Percentiles rank a stretch among this genome's conserved stretches.
phyloP scores from a whole-genome alignment of 2,888 invertebrate genomes.

The Syritta pipiens region DNA sequence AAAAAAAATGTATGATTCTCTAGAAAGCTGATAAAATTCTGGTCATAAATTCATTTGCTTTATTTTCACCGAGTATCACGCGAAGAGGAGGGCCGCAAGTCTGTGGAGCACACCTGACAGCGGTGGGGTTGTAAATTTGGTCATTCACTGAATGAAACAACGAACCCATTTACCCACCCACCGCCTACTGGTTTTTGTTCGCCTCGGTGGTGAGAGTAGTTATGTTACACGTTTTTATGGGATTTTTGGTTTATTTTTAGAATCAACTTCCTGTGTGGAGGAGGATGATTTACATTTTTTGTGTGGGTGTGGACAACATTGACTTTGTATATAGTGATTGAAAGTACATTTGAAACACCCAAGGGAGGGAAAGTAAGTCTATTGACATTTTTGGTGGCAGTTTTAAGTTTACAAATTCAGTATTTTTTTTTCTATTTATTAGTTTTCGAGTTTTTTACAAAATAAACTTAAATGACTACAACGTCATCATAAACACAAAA shows the following conservation, averaged over 20 bases:
- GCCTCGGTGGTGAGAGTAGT: background rate
- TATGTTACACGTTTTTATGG: constrained; percentile 12
- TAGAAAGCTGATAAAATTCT: background rate
- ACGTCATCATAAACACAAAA: constrained; percentile 52
- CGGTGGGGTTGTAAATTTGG: constrained; percentile 42
- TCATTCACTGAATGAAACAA: constrained; percentile 51
- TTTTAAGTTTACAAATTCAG: constrained; percentile 31
- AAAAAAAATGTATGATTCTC: background rate
- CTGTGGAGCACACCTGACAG: no score
- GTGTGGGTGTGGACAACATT: no score
- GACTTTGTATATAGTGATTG: no score
- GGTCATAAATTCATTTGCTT: background rate
- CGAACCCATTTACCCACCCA: no score
- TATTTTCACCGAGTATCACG: no score
- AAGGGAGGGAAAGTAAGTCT: background rate
- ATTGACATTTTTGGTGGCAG: constrained; percentile 48
- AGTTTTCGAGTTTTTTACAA: constrained; percentile 11
- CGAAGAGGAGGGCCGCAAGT: no score
- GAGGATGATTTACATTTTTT: no score
- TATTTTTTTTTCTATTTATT: background rate
- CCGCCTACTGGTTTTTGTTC: background rate
- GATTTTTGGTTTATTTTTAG: constrained; percentile 32
- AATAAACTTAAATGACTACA: constrained; percentile 55
- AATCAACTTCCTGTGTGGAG: constrained; percentile 24
- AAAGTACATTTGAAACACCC: no score